Evolutionary conservation across 2,113 vertebrate genomes (phyloP).

Genomic region (Ariopsis seemanni): DNA sequence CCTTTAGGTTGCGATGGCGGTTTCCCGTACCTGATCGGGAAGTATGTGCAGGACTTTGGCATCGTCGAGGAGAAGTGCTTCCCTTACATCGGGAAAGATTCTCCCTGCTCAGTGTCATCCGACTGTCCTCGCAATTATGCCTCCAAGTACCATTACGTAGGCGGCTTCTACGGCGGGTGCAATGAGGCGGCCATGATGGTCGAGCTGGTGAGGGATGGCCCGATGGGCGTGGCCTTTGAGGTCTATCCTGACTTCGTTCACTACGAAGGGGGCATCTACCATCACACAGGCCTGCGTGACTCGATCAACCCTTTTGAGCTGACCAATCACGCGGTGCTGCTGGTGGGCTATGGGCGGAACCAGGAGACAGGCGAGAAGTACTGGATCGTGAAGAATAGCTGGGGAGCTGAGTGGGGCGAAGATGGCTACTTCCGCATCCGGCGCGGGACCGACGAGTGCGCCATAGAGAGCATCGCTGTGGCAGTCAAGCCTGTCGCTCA

Average conservation of each 20-base stretch:
- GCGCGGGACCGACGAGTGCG: conserved; percentile 86
- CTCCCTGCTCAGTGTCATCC: conserved; percentile 72
- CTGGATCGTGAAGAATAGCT: conserved; percentile 98
- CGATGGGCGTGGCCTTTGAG: conserved; percentile 87
- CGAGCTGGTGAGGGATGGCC: conserved; percentile 84
- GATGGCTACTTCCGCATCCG: conserved; percentile 91
- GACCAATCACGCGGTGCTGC: conserved; percentile 92
- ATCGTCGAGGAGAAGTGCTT: conserved; percentile 89
- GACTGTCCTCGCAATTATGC: conserved; percentile 77
- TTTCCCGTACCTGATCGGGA: conserved; percentile 93
- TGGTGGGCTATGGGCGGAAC: conserved; percentile 89
- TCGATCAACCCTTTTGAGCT: conserved; percentile 88
- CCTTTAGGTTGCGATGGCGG: conserved; percentile 87
- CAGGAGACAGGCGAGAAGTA: conserved; percentile 77
- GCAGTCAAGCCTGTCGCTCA: conserved; percentile 81
- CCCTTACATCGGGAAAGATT: conserved; percentile 78
- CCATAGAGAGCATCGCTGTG: conserved; percentile 90
- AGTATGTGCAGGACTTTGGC: conserved; percentile 91
- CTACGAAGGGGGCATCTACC: conserved; percentile 87
- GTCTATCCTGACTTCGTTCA: conserved; percentile 86
- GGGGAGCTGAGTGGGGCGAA: conserved; percentile 87
- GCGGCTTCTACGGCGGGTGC: conserved; percentile 94
- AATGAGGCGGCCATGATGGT: conserved; percentile 89
- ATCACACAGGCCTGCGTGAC: conserved; percentile 85
- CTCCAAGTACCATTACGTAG: conserved; percentile 88